These are phyloP conservation scores for Steatornis caripensis DNA, from an alignment of 2,113 vertebrate genomes.

Conservation along the genomic window DNA sequence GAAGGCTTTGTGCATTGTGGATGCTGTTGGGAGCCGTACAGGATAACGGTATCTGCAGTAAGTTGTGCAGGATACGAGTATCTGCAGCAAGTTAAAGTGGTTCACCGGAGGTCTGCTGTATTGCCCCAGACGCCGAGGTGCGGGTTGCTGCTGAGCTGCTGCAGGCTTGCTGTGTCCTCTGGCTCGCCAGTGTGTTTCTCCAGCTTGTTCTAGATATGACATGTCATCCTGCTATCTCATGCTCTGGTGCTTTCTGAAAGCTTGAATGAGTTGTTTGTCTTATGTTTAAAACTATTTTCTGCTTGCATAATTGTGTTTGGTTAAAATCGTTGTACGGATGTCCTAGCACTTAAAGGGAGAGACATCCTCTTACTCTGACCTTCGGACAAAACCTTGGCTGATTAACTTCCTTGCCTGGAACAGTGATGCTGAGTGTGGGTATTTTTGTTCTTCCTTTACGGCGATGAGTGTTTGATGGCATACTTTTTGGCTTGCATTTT, in stretches of 20 bases:
- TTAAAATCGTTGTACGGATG: not conserved
- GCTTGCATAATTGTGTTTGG: not conserved
- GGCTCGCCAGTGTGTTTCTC: fast-evolving
- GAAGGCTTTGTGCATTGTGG: not conserved
- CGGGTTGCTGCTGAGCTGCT: not conserved
- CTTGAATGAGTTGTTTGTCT: not conserved
- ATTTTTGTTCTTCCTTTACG: constrained; percentile 28
- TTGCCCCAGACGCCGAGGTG: not conserved
- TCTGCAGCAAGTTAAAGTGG: not conserved
- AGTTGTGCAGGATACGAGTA: not conserved
- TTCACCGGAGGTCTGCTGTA: not conserved
- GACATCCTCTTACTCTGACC: not conserved
- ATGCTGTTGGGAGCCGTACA: fast-evolving
- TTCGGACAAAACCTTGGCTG: constrained; percentile 34
- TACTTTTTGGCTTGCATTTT: not conserved
- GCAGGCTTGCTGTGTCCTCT: not conserved
- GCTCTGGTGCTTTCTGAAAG: not conserved
- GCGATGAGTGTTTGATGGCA: not conserved
- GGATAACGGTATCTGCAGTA: not conserved
- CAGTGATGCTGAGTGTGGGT: not conserved
- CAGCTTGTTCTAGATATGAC: not conserved
- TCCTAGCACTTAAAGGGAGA: not conserved
- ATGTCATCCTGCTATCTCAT: not conserved
- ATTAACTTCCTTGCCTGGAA: constrained; percentile 26
- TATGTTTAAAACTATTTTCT: not conserved